Evolutionary conservation across 2,113 vertebrate genomes (phyloP).

Genomic region (Mobula birostris): DNA sequence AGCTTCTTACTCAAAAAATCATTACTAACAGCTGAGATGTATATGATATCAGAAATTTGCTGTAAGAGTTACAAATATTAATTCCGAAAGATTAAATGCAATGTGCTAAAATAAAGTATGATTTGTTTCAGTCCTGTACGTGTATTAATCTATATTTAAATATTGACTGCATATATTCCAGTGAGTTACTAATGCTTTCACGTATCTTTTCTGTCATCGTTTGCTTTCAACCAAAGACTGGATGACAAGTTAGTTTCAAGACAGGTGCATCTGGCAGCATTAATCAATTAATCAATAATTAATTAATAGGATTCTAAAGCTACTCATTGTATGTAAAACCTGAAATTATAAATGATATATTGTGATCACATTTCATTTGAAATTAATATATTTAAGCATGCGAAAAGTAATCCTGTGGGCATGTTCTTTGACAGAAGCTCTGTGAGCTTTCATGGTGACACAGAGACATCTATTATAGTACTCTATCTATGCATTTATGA

Average conservation of each 20-base stretch:
- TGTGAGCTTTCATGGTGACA: constrained; percentile 70
- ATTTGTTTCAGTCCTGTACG: background rate
- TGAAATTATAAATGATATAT: constrained; percentile 45
- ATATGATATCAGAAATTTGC: background rate
- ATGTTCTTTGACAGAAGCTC: constrained; percentile 66
- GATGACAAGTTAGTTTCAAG: background rate
- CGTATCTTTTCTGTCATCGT: background rate
- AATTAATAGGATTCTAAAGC: background rate
- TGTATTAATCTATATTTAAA: background rate
- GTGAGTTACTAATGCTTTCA: background rate
- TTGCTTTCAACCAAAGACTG: background rate
- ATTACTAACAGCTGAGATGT: background rate
- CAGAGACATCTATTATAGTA: constrained; percentile 77
- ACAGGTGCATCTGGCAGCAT: background rate
- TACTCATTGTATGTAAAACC: background rate
- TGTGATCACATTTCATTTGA: constrained; percentile 73
- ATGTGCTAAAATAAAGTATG: background rate
- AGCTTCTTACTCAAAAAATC: background rate
- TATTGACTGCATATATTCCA: background rate
- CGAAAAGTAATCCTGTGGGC: constrained; percentile 65
- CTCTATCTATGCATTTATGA: constrained; percentile 70
- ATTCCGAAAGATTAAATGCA: background rate
- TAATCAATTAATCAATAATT: background rate
- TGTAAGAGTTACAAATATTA: background rate
- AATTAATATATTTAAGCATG: constrained; percentile 91